Evolutionary conservation across 2,113 vertebrate species (phyloP), one percentile per base, ranked within the genome.

Genomic region (Sciurus niger): DNA sequence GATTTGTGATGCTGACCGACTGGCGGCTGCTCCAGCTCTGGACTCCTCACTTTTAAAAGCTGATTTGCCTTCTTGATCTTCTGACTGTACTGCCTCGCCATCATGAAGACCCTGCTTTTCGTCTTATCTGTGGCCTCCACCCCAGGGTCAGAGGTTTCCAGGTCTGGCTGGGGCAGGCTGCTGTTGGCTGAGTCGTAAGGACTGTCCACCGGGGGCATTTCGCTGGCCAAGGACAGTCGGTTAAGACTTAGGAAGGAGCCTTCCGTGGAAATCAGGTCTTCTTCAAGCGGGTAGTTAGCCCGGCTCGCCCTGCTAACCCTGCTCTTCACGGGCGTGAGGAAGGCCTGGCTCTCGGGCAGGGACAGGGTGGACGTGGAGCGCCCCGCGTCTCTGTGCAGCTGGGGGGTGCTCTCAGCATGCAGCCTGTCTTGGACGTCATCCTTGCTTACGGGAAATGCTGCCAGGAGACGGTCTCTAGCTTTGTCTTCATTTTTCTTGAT

Each of bases 51-150:
- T 97, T 99, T 99, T 94, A 99, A 98, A 97, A 99, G 99, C 89
- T 99, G 99, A 91, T 99, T 99, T 84, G 99, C 99, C 96, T 99
- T 99, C 98, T 99, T 99, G 97, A 99, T 99, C 98, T 99, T 99
- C 98, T 99, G 99, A 96, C 99, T 99, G 92, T 99, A 99, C 80
- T 99, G 99, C 67, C 99, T 99, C 8, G 99, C 99, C 99, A 99
- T 99, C 90, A 99, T 98, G 95, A 99, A 99, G 80, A 99, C 99
- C 55, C 99, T 98, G 97, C 99, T 99, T 95, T 99, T 99, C 7
- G 99, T 99, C 97, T 99, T 99, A 90, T 99, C 99, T 37, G 96
- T 97, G 70, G 98, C 96, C 1, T 99, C 99, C 91, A 98, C 24
- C 12, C 99, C 98, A 63, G 98, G 98, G 94, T 99, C 99, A 53